Base-by-base conservation (phyloP, 2,888 invertebrate genomes). In the Monoplex corrugatus region DNA sequence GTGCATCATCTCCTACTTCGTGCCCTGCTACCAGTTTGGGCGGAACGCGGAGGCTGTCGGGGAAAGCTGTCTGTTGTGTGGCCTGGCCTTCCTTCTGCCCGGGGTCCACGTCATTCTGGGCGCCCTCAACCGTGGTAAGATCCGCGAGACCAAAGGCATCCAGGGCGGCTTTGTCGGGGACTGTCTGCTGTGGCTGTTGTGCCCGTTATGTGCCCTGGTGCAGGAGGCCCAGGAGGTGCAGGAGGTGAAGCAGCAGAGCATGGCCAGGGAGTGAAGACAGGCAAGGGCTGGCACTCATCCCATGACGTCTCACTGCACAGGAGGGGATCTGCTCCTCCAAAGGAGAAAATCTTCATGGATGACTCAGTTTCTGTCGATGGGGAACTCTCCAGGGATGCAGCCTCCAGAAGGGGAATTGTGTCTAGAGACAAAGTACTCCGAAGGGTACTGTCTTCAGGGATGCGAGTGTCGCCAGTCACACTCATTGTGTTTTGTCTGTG, bases 21-120 rank as follows among this genome's bases (percentile, higher is more conserved):
- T 94, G 23, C 95, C 95, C 16, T 95, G 95, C 89, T 95, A 95
- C 92, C 94, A 94, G 82, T 94, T 94, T 83, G 95, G 95, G 10
- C 95, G 95, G 91, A 95, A 94, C 90, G 95, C 95, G 1, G 95
- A 95, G 88, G 92, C 93, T 2, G 95, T 95, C 2, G 95, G 95
- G 3, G 95, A 95, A 44, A 93, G 92, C 87, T 95, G 95, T 89
- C 88, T 95, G 28, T 90, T 95, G 35, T 95, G 94, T 87, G 95
- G 95, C 28, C 84, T 95, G 10, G 93, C 92, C n/a, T 91, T 93
- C 91, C 87, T 94, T 43, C 92, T 95, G 6, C 95, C 95, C 6
- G 88, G 93, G 2, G 91, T 93, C 16, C 93, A 95, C 87, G 50
- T 95, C 23, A 91, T 93, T 82, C 92, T 93, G 16, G 93, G 93